phyloP scores from a whole-genome alignment of 2,888 invertebrate genomes.

The Pristionchus arcanus region DNA sequence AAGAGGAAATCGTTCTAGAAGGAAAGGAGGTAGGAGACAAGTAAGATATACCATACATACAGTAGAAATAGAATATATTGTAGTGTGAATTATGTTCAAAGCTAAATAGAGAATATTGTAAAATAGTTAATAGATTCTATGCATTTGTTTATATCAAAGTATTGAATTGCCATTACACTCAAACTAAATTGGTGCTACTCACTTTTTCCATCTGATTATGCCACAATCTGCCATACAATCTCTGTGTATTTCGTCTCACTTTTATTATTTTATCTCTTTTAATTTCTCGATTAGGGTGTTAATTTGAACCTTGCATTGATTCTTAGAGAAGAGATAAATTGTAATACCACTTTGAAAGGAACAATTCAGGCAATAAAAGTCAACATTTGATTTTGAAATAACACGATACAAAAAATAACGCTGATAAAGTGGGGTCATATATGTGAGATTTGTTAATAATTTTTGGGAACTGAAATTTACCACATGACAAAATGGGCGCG shows the following conservation, averaged over 20 bases:
- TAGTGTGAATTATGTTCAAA: background rate
- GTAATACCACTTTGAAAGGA: too few species aligned
- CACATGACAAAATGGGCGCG: too few species aligned
- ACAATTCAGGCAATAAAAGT: too few species aligned
- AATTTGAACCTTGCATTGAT: background rate
- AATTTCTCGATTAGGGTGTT: background rate
- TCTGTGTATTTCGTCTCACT: conserved; percentile 6
- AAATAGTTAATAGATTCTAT: background rate
- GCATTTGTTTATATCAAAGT: background rate
- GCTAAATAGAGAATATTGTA: background rate
- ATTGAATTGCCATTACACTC: background rate
- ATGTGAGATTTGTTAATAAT: too few species aligned
- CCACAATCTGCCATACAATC: background rate
- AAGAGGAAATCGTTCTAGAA: background rate
- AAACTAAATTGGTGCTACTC: background rate
- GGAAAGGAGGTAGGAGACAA: background rate
- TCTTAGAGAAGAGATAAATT: background rate
- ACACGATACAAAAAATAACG: too few species aligned
- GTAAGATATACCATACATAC: background rate
- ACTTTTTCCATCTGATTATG: background rate
- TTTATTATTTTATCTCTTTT: background rate
- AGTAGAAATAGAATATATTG: background rate
- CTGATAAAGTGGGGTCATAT: too few species aligned
- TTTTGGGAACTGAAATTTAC: too few species aligned
- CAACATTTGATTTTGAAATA: too few species aligned